Evolutionary conservation across 2,113 vertebrate genomes (phyloP).

Genomic region (Ammospiza caudacuta): DNA sequence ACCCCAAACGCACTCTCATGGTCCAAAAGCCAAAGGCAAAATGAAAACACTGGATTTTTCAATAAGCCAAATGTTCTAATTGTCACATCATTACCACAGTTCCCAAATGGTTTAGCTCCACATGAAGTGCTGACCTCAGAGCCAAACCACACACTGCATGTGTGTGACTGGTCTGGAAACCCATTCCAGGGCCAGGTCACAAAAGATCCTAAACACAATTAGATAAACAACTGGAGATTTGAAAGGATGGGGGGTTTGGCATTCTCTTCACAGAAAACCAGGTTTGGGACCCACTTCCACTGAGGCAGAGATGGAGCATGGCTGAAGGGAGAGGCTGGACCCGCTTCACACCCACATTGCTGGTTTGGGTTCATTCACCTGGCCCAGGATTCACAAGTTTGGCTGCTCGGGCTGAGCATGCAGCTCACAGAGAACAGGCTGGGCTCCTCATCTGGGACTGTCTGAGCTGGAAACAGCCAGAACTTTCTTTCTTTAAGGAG

Average conservation of each 20-base stretch:
- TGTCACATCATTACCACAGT: background rate
- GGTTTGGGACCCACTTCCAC: background rate
- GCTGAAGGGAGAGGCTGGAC: background rate
- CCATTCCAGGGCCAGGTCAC: background rate
- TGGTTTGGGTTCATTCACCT: background rate
- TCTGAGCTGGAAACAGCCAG: background rate
- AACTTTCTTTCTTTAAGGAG: background rate
- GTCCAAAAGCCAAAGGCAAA: background rate
- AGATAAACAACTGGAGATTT: background rate
- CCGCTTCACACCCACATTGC: accelerated
- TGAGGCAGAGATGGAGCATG: background rate
- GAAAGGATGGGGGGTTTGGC: accelerated
- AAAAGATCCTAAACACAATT: background rate
- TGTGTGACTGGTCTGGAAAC: background rate
- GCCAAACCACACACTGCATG: accelerated
- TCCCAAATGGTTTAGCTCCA: background rate
- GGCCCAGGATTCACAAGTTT: accelerated
- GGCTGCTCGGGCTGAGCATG: background rate
- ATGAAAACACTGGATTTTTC: background rate
- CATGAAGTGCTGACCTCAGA: accelerated
- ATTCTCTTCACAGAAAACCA: background rate
- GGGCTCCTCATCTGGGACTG: accelerated
- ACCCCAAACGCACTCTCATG: background rate
- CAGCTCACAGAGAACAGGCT: background rate
- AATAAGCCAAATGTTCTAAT: background rate